Conservation (phyloP, 2,113 vertebrate genomes). For the Campylomormyrus numenius region DNA sequence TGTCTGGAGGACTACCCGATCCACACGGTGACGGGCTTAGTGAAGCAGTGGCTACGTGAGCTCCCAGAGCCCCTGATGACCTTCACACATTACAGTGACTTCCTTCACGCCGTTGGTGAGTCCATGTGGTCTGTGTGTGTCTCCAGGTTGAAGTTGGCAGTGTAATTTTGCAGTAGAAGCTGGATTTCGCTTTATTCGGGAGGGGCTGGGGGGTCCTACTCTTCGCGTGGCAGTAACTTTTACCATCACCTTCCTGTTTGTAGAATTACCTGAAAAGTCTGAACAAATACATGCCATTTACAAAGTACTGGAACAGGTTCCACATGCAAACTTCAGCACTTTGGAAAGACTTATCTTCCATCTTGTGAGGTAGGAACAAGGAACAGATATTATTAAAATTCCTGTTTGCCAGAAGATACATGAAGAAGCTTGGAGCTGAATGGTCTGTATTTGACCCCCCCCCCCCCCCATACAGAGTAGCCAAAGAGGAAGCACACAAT, state of each 20-base stretch:
- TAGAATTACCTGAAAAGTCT: conserved; percentile 86
- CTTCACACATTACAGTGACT: conserved; percentile 82
- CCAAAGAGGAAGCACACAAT: conserved; percentile 82
- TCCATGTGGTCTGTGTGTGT: not conserved
- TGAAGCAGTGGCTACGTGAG: conserved; percentile 94
- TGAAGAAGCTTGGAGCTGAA: not conserved
- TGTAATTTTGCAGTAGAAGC: not conserved
- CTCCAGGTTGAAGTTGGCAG: too few relatives aligned
- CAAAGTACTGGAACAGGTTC: conserved; percentile 79
- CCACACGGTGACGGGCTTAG: conserved; percentile 86
- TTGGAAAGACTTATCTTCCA: conserved; percentile 92
- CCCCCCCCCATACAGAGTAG: conserved; percentile 66
- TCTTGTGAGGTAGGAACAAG: conserved; percentile 76
- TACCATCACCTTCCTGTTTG: not conserved
- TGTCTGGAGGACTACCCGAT: conserved; percentile 87
- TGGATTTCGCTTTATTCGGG: not conserved
- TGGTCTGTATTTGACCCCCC: not conserved
- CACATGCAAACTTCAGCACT: conserved; percentile 72
- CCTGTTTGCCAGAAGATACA: not conserved
- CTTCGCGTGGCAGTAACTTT: not conserved
- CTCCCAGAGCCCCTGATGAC: conserved; percentile 93
- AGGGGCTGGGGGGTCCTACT: not conserved
- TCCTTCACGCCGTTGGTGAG: conserved; percentile 88
- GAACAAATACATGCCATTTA: conserved; percentile 87
- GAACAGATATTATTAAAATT: not conserved